phyloP scores from a whole-genome alignment of 2,797 vertebrate genomes.

The Tachyglossus aculeatus region DNA sequence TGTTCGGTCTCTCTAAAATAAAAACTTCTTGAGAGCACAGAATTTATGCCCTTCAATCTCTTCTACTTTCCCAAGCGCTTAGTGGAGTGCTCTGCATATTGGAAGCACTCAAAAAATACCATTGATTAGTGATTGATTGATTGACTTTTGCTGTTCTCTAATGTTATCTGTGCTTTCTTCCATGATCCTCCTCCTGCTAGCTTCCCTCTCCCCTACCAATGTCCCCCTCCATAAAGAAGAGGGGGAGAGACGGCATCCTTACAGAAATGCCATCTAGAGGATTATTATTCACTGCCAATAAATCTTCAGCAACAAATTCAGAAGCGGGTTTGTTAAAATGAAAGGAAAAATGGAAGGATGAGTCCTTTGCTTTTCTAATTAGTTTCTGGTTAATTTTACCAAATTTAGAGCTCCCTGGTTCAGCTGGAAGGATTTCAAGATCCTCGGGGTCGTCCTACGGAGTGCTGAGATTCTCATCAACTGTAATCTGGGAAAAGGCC shows the following conservation, averaged over 20 bases:
- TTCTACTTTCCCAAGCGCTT: too few relatives aligned
- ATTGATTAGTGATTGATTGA: too few relatives aligned
- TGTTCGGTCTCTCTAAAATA: too few relatives aligned
- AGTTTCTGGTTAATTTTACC: slow-evolving; percentile 6
- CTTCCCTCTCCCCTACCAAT: neutral
- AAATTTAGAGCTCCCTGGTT: neutral
- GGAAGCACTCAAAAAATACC: too few relatives aligned
- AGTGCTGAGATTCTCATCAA: slow-evolving; percentile 9
- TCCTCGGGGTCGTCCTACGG: too few relatives aligned
- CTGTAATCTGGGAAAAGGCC: neutral
- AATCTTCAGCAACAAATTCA: neutral
- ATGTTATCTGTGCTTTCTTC: too few relatives aligned
- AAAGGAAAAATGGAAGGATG: neutral
- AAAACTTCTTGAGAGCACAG: too few relatives aligned
- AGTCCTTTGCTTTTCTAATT: slow-evolving; percentile 13
- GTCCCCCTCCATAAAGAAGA: neutral
- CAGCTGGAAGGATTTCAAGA: too few relatives aligned
- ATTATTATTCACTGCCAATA: neutral
- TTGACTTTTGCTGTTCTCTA: too few relatives aligned
- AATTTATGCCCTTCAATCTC: too few relatives aligned
- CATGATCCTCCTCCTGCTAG: too few relatives aligned
- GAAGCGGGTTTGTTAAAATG: neutral
- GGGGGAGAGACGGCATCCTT: neutral
- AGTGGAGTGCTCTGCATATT: too few relatives aligned
- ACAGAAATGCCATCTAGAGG: neutral